Evolutionary conservation across 64 coral and sea anemone genomes (phyloP).

Genomic region (Astreopora myriophthalma): DNA sequence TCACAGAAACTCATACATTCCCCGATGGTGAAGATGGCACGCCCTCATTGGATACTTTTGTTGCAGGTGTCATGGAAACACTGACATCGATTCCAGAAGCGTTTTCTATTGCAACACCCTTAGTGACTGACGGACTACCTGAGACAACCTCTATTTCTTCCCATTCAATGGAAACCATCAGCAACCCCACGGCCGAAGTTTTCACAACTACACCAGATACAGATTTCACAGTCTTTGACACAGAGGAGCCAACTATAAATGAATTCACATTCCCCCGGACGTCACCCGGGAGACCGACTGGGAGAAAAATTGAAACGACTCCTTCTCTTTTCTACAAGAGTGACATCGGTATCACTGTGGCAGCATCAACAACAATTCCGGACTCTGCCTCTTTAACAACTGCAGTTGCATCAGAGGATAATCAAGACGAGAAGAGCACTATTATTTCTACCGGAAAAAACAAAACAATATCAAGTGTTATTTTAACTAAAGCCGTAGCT

Average conservation of each 20-base stretch:
- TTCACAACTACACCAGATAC: not conserved
- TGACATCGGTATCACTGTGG: not conserved
- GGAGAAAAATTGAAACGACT: not conserved
- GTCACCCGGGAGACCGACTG: too few relatives aligned
- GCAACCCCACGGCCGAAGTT: not conserved
- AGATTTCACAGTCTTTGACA: not conserved
- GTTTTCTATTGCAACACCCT: not conserved
- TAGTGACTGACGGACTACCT: not conserved
- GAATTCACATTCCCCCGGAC: too few relatives aligned
- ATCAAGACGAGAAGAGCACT: not conserved
- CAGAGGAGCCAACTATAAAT: not conserved
- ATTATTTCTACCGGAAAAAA: too few relatives aligned
- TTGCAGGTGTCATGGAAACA: not conserved
- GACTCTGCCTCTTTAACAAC: not conserved
- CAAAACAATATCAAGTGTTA: too few relatives aligned
- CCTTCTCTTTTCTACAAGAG: not conserved
- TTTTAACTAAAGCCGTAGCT: too few relatives aligned
- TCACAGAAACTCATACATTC: not conserved
- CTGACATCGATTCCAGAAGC: not conserved
- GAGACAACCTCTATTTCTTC: not conserved
- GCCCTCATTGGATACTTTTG: not conserved
- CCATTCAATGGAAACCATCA: not conserved
- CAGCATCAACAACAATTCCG: not conserved
- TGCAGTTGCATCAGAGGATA: not conserved
- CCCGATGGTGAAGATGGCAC: not conserved